Conservation (phyloP, 2,797 vertebrate genomes). For the Pipistrellus pipistrellus region DNA sequence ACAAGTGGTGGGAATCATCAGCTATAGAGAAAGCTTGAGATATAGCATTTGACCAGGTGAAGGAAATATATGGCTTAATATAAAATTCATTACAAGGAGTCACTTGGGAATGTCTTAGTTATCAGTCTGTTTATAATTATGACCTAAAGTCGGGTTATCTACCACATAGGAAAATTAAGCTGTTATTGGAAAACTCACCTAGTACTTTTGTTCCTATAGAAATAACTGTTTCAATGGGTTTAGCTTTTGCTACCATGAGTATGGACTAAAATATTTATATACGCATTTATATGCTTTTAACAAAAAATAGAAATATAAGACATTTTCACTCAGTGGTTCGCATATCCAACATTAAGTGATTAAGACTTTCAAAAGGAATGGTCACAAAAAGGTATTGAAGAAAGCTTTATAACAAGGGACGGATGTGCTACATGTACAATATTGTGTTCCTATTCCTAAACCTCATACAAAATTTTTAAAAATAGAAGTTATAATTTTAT, state of each 20-base stretch:
- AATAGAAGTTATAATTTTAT: neutral
- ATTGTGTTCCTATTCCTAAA: neutral
- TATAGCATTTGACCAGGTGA: constrained; percentile 51
- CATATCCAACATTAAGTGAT: constrained; percentile 68
- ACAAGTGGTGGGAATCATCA: constrained; percentile 30
- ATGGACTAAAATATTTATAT: constrained; percentile 69
- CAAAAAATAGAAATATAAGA: constrained; percentile 50
- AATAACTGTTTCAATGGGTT: constrained; percentile 40
- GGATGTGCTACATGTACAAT: neutral
- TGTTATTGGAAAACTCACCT: constrained; percentile 53
- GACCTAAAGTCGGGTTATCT: constrained; percentile 45
- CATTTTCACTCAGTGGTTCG: constrained; percentile 36
- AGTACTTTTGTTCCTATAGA: constrained; percentile 42
- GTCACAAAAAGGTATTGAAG: constrained; percentile 16
- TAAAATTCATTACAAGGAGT: constrained; percentile 71
- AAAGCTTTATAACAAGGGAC: constrained; percentile 11
- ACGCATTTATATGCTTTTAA: constrained; percentile 46
- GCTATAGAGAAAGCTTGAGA: constrained; percentile 37
- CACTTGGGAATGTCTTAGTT: constrained; percentile 42
- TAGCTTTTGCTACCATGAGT: constrained; percentile 56
- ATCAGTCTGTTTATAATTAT: constrained; percentile 77
- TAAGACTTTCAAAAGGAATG: constrained; percentile 73
- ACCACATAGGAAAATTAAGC: constrained; percentile 48
- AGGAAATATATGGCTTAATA: constrained; percentile 73
- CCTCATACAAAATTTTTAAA: constrained; percentile 10